A percentile compares a stretch with the other conserved stretches of the same genome.
Conservation (phyloP, 2,113 vertebrate species). For the Rhinolophus ferrumequinum region DNA sequence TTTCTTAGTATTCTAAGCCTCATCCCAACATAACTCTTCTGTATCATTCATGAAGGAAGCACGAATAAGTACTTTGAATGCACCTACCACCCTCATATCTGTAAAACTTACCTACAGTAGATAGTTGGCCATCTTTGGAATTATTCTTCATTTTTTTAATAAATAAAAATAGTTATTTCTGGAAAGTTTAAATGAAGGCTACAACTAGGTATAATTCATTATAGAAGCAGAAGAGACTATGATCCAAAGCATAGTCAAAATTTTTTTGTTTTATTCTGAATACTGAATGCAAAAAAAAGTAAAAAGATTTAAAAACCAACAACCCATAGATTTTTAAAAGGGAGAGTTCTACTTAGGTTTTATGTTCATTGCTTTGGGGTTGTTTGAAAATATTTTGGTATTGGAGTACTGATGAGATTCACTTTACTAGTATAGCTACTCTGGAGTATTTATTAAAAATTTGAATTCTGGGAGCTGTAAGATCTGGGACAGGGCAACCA, state of each 20-base stretch:
- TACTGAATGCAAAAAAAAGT: not conserved
- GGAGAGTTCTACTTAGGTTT: not conserved
- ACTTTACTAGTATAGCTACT: not conserved
- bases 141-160: constrained; percentile 2
- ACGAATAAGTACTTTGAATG: not conserved
- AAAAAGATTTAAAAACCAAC: not conserved
- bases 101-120: not conserved
- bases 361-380: not conserved
- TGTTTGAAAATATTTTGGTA: not conserved
- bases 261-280: not conserved
- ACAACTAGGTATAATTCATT: not conserved
- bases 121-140: not conserved
- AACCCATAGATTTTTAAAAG: not conserved
- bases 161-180: constrained; percentile 25
- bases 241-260: not conserved
- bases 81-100: not conserved
- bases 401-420: not conserved
- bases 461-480: not conserved
- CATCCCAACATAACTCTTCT: not conserved
- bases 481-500: not conserved
- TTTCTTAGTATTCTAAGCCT: not conserved
- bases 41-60: not conserved
- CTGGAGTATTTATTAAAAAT: not conserved
- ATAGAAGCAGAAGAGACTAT: not conserved
- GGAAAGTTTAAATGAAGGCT: not conserved